phyloP scores from a whole-genome alignment of 2,113 vertebrate genomes.

The Rhinogobius similis region DNA sequence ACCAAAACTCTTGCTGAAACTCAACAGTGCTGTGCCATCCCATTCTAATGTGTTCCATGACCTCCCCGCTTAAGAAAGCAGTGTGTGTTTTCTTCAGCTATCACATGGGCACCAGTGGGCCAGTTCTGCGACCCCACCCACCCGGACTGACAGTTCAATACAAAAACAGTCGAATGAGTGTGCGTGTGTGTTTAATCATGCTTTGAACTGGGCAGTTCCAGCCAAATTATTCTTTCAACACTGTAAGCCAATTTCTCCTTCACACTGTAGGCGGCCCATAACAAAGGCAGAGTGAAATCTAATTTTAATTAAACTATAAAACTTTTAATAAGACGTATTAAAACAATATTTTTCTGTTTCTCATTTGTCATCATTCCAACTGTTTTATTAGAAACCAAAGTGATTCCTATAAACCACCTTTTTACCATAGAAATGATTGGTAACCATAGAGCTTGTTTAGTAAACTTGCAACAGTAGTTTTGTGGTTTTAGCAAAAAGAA shows the following conservation, averaged over 20 bases:
- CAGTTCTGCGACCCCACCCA: slow-evolving; percentile 18
- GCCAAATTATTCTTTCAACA: slow-evolving; percentile 46
- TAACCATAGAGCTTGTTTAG: slow-evolving; percentile 41
- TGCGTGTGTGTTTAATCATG: slow-evolving; percentile 15
- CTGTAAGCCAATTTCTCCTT: slow-evolving; percentile 45
- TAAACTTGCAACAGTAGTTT: slow-evolving; percentile 28
- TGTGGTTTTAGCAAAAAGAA: slow-evolving; percentile 18
- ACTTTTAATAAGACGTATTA: slow-evolving; percentile 13
- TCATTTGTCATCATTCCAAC: slow-evolving; percentile 26
- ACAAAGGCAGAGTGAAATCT: slow-evolving; percentile 12
- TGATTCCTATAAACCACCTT: slow-evolving; percentile 39
- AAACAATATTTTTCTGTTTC: background rate
- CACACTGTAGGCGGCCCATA: slow-evolving; percentile 15
- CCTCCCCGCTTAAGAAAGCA: slow-evolving; percentile 52
- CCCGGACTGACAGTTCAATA: slow-evolving; percentile 19
- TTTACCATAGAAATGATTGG: slow-evolving; percentile 56
- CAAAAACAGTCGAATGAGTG: slow-evolving; percentile 48
- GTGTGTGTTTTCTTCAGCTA: slow-evolving; percentile 1
- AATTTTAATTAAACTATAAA: slow-evolving; percentile 19
- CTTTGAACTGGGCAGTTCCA: slow-evolving; percentile 37
- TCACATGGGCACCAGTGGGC: slow-evolving; percentile 5
- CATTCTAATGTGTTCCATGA: background rate
- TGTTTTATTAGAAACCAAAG: slow-evolving; percentile 22
- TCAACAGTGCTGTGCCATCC: background rate
- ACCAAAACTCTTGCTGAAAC: slow-evolving; percentile 42